A percentile compares a stretch with the other conserved stretches of the same genome.
phyloP scores from a whole-genome alignment of 2,888 invertebrate genomes.

The Ypsolopha scabrella region DNA sequence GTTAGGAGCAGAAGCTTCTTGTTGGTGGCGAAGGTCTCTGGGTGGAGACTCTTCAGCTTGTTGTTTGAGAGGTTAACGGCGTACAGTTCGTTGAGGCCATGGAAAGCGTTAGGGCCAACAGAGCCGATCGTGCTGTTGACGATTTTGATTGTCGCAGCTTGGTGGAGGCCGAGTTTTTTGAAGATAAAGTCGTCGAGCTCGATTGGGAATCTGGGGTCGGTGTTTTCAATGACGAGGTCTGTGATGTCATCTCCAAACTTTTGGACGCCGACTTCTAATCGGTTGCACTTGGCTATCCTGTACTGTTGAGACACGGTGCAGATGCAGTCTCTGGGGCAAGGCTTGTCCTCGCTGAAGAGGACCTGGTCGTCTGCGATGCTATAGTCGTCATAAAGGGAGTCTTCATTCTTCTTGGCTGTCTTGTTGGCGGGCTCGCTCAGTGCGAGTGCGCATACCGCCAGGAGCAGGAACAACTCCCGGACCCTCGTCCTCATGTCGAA shows the following conservation, averaged over 20 bases:
- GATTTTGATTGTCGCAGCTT: constrained; percentile 76
- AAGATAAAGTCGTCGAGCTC: constrained; percentile 73
- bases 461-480: constrained; percentile 59
- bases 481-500: constrained; percentile 62
- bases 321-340: constrained; percentile 74
- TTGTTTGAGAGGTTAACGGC: constrained; percentile 78
- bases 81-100: constrained; percentile 74
- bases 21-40: constrained; percentile 77
- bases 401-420: constrained; percentile 33
- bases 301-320: constrained; percentile 72
- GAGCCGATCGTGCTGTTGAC: constrained; percentile 76
- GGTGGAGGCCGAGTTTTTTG: constrained; percentile 72
- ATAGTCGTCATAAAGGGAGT: constrained; percentile 53
- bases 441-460: constrained; percentile 53
- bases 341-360: constrained; percentile 56
- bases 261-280: constrained; percentile 75
- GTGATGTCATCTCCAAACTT: constrained; percentile 76
- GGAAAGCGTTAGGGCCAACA: constrained; percentile 78
- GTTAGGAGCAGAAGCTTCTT: constrained; percentile 75
- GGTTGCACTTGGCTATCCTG: constrained; percentile 75
- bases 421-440: constrained; percentile 42
- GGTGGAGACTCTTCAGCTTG: constrained; percentile 74
- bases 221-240: constrained; percentile 75
- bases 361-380: constrained; percentile 60
- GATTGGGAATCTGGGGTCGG: constrained; percentile 69